phyloP scores from a whole-genome alignment of 2,797 vertebrate genomes.

The Sylvia borin region DNA sequence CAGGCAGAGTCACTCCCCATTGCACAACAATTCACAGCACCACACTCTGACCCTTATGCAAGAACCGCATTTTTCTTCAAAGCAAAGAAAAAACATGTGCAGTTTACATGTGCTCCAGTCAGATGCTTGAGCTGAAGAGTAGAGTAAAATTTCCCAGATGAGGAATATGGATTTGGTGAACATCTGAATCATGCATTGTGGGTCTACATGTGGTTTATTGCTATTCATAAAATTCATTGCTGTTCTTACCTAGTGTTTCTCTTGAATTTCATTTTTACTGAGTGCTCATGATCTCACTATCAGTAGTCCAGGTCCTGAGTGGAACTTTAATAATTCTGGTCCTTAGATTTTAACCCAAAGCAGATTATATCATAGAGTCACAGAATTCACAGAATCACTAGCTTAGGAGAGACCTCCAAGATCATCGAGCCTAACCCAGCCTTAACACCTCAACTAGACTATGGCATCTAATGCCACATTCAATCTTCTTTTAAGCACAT shows the following conservation, averaged over 20 bases:
- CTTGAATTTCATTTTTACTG: background rate
- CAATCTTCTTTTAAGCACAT: background rate
- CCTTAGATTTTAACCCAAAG: conserved; percentile 39
- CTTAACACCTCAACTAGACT: background rate
- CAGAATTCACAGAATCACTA: background rate
- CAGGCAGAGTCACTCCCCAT: background rate
- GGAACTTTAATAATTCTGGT: background rate
- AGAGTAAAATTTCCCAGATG: background rate
- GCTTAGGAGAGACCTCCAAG: background rate
- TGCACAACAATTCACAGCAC: background rate
- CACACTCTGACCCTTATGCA: background rate
- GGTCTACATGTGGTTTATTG: background rate
- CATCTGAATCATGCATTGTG: background rate
- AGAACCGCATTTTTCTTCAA: background rate
- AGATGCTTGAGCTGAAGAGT: background rate
- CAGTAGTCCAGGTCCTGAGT: background rate
- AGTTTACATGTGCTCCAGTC: background rate
- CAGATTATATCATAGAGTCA: background rate
- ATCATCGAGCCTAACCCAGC: background rate
- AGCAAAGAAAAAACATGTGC: background rate
- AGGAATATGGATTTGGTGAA: background rate
- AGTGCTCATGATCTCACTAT: background rate
- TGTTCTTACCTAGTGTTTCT: background rate
- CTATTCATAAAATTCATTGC: background rate
- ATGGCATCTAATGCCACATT: background rate